phyloP scores from a whole-genome alignment of 2,888 invertebrate species.

The Nymphalis c-album region DNA sequence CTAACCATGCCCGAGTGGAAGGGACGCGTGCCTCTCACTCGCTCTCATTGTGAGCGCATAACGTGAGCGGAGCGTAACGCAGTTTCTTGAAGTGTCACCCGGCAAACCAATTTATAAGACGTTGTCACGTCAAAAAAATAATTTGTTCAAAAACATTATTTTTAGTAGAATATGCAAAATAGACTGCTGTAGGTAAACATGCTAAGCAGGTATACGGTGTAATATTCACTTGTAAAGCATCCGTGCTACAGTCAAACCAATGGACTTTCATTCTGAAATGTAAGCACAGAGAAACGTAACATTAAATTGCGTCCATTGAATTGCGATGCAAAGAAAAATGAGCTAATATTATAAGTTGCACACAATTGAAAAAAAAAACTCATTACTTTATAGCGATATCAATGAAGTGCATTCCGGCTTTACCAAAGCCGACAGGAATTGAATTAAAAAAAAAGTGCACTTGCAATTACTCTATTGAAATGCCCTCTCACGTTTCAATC shows the following conservation, averaged over 20 bases:
- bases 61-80: too few relatives aligned
- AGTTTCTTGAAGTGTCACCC: too few relatives aligned
- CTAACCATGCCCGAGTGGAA: too few relatives aligned
- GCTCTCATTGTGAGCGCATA: too few relatives aligned
- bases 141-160: too few relatives aligned
- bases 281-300: constrained; percentile 6
- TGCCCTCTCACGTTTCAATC: constrained; percentile 80
- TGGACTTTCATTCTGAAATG: background rate
- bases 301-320: constrained; percentile 5
- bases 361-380: constrained; percentile 56
- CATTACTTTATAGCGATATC: constrained; percentile 74
- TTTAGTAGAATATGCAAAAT: too few relatives aligned
- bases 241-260: background rate
- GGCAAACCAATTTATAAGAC: too few relatives aligned
- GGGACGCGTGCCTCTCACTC: too few relatives aligned
- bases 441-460: constrained; percentile 76
- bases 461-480: constrained; percentile 80
- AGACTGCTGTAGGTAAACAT: background rate
- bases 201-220: background rate
- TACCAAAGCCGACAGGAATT: constrained; percentile 75
- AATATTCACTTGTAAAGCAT: background rate
- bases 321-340: constrained; percentile 22
- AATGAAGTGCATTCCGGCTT: constrained; percentile 78
- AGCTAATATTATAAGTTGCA: constrained; percentile 35
- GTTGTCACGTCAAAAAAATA: too few relatives aligned